Conservation (phyloP, 2,113 vertebrate genomes). For the Rhabdornis inornatus region DNA sequence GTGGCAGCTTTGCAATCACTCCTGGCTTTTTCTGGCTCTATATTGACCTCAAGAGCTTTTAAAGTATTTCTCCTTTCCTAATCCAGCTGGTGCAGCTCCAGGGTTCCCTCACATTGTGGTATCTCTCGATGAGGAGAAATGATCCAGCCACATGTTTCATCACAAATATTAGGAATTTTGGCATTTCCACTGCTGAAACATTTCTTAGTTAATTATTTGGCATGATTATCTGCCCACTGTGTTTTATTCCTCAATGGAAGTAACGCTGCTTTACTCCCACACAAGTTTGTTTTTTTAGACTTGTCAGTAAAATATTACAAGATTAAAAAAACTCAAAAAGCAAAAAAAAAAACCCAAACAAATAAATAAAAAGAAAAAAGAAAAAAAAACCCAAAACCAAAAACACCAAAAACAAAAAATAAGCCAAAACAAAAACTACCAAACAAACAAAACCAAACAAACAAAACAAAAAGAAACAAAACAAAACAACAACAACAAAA, state of each 20-base stretch:
- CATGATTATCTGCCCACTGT: background rate
- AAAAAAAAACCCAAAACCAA: background rate
- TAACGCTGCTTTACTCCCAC: accelerated
- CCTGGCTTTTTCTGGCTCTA: background rate
- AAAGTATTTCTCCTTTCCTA: background rate
- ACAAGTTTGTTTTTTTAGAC: background rate
- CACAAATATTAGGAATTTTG: background rate
- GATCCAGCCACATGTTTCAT: accelerated
- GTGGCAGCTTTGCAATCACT: background rate
- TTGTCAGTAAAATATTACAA: background rate
- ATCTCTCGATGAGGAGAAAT: background rate
- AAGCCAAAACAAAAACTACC: too few relatives aligned
- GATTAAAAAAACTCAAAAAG: background rate
- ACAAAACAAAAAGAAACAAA: background rate
- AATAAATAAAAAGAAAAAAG: too few relatives aligned
- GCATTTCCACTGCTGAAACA: background rate
- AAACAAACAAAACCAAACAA: too few relatives aligned
- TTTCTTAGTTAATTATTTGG: background rate
- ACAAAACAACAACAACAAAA: background rate
- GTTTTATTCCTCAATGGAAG: background rate
- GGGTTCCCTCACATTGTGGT: accelerated
- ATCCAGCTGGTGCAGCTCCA: background rate
- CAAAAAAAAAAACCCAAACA: background rate
- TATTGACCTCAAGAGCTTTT: background rate
- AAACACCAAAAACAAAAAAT: too few relatives aligned